A percentile compares a stretch with the other conserved stretches of the same genome.
These are phyloP conservation scores for Fulmarus glacialis DNA, from an alignment of 2,113 vertebrate species.

Conservation along the genomic window DNA sequence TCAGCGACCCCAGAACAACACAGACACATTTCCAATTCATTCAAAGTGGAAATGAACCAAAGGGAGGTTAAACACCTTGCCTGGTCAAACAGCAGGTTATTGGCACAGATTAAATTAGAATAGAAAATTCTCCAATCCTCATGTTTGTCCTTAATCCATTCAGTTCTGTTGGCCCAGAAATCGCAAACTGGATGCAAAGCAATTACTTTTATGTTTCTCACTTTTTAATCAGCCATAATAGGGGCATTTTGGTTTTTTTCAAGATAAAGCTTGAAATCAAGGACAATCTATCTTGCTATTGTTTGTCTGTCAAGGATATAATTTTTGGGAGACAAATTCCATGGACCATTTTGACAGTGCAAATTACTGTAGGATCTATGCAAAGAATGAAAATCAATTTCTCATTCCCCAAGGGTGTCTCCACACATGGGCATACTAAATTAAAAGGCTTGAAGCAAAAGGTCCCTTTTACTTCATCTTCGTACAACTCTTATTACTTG, in stretches of 20 bases:
- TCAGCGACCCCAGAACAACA: neutral
- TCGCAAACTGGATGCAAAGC: neutral
- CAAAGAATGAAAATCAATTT: slow-evolving; percentile 46
- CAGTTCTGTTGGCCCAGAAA: neutral
- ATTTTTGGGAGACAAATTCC: slow-evolving; percentile 5
- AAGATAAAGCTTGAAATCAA: neutral
- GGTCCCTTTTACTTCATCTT: neutral
- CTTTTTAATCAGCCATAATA: neutral
- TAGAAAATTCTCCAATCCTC: neutral
- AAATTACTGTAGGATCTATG: neutral
- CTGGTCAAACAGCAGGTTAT: neutral
- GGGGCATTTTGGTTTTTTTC: neutral
- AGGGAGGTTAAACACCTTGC: neutral
- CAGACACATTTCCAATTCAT: neutral
- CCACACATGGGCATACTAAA: neutral
- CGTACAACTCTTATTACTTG: slow-evolving; percentile 9
- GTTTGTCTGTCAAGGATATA: neutral
- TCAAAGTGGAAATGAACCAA: neutral
- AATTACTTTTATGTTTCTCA: neutral
- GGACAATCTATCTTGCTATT: neutral
- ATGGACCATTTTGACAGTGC: neutral
- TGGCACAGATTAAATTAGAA: neutral
- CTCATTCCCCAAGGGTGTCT: neutral
- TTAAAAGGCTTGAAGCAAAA: slow-evolving; percentile 1
- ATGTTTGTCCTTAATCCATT: neutral